These are phyloP conservation scores for Tursiops truncatus DNA, from an alignment of 2,113 vertebrate species.

Conservation along the genomic window DNA sequence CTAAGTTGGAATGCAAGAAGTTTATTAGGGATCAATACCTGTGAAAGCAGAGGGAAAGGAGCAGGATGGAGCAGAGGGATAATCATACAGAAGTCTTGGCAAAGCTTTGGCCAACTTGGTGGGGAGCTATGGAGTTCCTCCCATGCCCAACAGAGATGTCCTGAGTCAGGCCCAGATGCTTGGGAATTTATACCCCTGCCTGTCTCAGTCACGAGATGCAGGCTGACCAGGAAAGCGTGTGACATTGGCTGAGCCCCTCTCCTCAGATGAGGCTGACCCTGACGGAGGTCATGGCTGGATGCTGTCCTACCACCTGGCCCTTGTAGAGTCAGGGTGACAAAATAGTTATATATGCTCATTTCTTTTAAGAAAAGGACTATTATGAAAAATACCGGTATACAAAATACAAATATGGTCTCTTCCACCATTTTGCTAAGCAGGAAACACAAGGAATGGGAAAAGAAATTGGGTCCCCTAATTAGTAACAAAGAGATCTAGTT, in stretches of 20 bases:
- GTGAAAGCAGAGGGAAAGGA: neutral
- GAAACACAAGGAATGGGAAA: neutral
- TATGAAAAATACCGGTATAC: neutral
- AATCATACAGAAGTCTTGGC: neutral
- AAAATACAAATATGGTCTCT: neutral
- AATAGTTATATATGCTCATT: neutral
- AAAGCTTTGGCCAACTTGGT: neutral
- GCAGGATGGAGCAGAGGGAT: neutral
- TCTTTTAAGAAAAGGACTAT: neutral
- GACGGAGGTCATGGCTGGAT: neutral
- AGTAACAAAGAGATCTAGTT: neutral
- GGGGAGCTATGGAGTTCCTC: neutral
- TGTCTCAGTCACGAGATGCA: neutral
- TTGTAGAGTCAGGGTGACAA: neutral
- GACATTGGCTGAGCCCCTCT: neutral
- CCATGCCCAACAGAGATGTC: neutral
- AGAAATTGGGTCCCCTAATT: neutral
- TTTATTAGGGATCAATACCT: neutral
- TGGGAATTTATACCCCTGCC: neutral
- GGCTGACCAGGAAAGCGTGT: neutral
- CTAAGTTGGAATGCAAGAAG: neutral
- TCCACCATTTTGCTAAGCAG: neutral
- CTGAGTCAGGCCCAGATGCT: neutral
- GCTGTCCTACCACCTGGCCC: neutral
- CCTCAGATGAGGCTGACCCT: neutral